These are phyloP conservation scores for Zelostemma sp. DNA, from an alignment of 1,140 invertebrate genomes.

Conservation along the genomic window DNA sequence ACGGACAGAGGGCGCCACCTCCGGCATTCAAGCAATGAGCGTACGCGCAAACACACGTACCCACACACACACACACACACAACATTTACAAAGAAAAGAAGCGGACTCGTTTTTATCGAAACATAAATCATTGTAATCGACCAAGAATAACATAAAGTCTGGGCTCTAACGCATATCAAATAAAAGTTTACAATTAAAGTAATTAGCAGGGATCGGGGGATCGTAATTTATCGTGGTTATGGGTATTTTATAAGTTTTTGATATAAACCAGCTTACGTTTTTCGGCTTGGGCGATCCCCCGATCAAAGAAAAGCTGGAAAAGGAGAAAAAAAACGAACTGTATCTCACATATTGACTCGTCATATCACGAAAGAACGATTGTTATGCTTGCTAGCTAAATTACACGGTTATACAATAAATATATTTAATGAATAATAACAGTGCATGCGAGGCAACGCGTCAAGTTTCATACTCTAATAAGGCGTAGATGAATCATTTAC, in stretches of 20 bases:
- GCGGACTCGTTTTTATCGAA: slow-evolving; percentile 33
- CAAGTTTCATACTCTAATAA: slow-evolving; percentile 66
- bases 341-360: slow-evolving; percentile 64
- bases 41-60: slow-evolving; percentile 29
- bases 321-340: slow-evolving; percentile 41
- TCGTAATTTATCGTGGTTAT: slow-evolving; percentile 58
- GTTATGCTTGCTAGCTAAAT: slow-evolving; percentile 67
- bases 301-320: slow-evolving; percentile 32
- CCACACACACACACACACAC: slow-evolving; percentile 15
- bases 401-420: slow-evolving; percentile 50
- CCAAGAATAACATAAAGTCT: slow-evolving; percentile 63
- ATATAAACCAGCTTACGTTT: slow-evolving; percentile 61
- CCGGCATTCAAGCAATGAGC: slow-evolving; percentile 65
- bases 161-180: slow-evolving; percentile 68
- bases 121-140: slow-evolving; percentile 51
- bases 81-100: slow-evolving; percentile 18
- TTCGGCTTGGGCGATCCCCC: slow-evolving; percentile 56
- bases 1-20: slow-evolving; percentile 62
- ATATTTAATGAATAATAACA: slow-evolving; percentile 57
- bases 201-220: slow-evolving; percentile 57
- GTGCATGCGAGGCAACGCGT: slow-evolving; percentile 68
- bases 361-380: slow-evolving; percentile 65
- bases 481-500: slow-evolving; percentile 61
- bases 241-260: slow-evolving; percentile 70
- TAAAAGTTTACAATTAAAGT: slow-evolving; percentile 51